phyloP scores from a whole-genome alignment of 2,797 vertebrate genomes.

The Sebastes minor region DNA sequence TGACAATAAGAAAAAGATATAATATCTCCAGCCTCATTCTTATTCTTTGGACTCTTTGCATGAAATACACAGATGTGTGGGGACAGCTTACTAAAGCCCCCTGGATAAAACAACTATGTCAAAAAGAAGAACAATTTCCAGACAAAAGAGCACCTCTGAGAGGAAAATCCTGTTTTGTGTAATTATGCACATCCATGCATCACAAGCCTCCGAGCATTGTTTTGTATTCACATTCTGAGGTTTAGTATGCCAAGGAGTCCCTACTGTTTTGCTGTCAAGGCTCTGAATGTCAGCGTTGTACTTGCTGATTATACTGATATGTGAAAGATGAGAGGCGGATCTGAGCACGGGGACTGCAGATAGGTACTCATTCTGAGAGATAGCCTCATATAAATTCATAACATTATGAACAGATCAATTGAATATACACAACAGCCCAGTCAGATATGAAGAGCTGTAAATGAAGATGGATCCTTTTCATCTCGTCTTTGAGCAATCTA shows the following conservation, averaged over 20 bases:
- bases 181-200: conserved; percentile 59
- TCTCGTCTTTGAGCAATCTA: conserved; percentile 29
- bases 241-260: conserved; percentile 50
- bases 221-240: conserved; percentile 47
- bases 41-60: neutral
- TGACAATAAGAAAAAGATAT: neutral
- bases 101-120: conserved; percentile 5
- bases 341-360: conserved; percentile 27
- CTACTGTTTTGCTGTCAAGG: conserved; percentile 49
- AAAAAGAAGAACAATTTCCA: conserved; percentile 18
- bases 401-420: conserved; percentile 55
- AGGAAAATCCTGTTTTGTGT: conserved; percentile 20
- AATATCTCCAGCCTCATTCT: neutral
- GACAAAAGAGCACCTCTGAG: conserved; percentile 15
- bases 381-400: conserved; percentile 53
- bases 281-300: conserved; percentile 56
- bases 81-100: neutral
- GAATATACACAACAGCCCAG: conserved; percentile 28
- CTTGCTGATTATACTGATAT: conserved; percentile 59
- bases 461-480: conserved; percentile 60
- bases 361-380: conserved; percentile 1
- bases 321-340: conserved; percentile 48
- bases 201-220: conserved; percentile 29
- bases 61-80: neutral
- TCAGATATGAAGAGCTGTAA: conserved; percentile 27